Evolutionary conservation across 2,113 vertebrate genomes (phyloP), one percentile per base, ranked within the genome.

Genomic region (Leucoraja erinaceus): DNA sequence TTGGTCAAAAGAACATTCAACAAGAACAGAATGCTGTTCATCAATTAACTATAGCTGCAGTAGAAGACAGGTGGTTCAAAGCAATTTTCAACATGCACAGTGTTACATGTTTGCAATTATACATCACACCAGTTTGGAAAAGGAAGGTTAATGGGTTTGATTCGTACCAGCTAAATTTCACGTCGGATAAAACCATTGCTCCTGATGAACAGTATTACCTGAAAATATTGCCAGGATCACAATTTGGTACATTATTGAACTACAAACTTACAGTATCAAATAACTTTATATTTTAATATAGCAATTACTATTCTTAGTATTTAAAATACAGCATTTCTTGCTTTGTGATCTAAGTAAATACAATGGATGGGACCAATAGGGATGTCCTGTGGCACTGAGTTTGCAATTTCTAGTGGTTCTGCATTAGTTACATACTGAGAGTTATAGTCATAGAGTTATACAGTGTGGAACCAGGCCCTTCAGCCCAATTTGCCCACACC

Each of bases 221-320:
- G 31, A 90, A n/a, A 66, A 22, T n/a, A 90, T 38, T 68, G 31
- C 25, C 31, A 20, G 61, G 5, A 90, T 88, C 54, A 18, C 11
- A 66, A 88, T 66, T 66, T 31, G 28, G 61, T 88, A 88, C 61
- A 88, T 12, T 66, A 88, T n/a, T 88, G 83, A 61, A 61, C 56
- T 56, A 88, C n/a, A 88, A 54, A 59, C 47, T 4, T 61, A 14
- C 56, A 88, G 38, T 88, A 31, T n/a, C 63, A 90, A 90, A 68
- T 33, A 31, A 90, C n/a, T 33, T 90, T 33, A 66, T 68, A 63
- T 33, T 63, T 90, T 66, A 14, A 63, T 68, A 66, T 33, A 90
- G 61, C 59, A 66, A 90, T 90, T 68, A 63, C 59, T 66, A 90
- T 90, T 90, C 63, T 90, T 90, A 90, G 61, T 68, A 68, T 66